These are phyloP conservation scores for Cantharis flavilabris DNA, from an alignment of 2,888 invertebrate species.

Conservation along the genomic window DNA sequence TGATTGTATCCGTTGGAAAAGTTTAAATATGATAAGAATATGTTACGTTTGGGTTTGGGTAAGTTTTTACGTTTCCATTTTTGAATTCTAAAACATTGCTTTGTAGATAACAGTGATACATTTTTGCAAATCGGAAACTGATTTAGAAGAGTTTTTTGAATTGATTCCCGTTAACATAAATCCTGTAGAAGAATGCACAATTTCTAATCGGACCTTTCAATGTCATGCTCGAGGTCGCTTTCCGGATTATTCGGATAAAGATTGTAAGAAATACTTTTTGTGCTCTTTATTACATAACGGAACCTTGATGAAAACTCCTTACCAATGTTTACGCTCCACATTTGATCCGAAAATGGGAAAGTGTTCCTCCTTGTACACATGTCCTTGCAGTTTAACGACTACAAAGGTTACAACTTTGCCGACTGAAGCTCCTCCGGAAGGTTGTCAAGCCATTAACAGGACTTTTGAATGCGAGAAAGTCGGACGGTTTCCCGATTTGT, in stretches of 20 bases:
- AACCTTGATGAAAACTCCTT: conserved; percentile 47
- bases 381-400: conserved; percentile 4
- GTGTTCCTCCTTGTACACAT: conserved; percentile 22
- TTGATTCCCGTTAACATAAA: not conserved
- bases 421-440: not conserved
- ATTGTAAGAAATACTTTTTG: conserved; percentile 33
- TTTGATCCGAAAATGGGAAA: conserved; percentile 37
- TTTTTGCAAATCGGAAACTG: not conserved
- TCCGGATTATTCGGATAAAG: conserved; percentile 50
- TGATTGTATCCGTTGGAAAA: not conserved
- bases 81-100: not conserved
- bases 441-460: not conserved
- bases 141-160: not conserved
- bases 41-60: not conserved
- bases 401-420: not conserved
- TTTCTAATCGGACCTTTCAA: conserved; percentile 21
- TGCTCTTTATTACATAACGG: conserved; percentile 33
- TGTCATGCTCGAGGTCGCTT: conserved; percentile 56
- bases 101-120: not conserved
- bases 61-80: not conserved
- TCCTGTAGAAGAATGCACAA: conserved; percentile 42
- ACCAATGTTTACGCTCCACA: conserved; percentile 32
- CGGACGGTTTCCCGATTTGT: conserved; percentile 54
- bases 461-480: conserved; percentile 37
- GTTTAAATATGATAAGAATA: not conserved